These are phyloP conservation scores for Tetramorium simillimum DNA, from an alignment of 1,140 invertebrate genomes.

Conservation along the genomic window DNA sequence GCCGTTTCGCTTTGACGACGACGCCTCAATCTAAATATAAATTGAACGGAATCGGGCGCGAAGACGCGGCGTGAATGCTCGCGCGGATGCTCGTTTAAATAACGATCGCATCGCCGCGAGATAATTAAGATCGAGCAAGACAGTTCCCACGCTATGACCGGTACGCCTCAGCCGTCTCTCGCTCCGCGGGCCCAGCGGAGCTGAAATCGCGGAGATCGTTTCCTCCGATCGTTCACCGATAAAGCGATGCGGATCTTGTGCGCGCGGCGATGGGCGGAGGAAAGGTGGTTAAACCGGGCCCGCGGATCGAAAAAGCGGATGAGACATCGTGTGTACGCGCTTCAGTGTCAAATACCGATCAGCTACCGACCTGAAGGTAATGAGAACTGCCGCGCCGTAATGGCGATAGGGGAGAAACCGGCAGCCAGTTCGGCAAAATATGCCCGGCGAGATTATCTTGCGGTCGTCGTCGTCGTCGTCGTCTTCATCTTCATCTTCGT, in stretches of 20 bases:
- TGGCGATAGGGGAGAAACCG: slow-evolving; percentile 11
- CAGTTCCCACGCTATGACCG: slow-evolving; percentile 20
- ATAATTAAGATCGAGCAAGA: slow-evolving; percentile 50
- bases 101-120: slow-evolving; percentile 24
- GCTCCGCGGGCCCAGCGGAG: slow-evolving; percentile 8
- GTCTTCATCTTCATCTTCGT: neutral
- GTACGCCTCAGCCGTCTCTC: neutral
- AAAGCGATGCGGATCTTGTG: slow-evolving; percentile 22
- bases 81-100: neutral
- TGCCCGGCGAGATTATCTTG: slow-evolving; percentile 11
- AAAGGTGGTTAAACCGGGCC: slow-evolving; percentile 51
- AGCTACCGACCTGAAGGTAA: slow-evolving; percentile 35
- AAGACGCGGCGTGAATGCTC: neutral
- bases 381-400: slow-evolving; percentile 41
- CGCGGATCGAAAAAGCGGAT: slow-evolving; percentile 47
- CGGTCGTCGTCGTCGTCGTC: neutral
- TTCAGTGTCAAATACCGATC: slow-evolving; percentile 62
- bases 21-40: slow-evolving; percentile 48
- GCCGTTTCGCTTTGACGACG: slow-evolving; percentile 8
- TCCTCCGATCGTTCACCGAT: slow-evolving; percentile 59
- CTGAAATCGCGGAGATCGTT: slow-evolving; percentile 57
- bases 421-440: slow-evolving; percentile 6
- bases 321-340: slow-evolving; percentile 29
- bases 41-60: slow-evolving; percentile 19
- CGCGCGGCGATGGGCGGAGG: neutral